These are phyloP conservation scores for Daboia siamensis DNA, from an alignment of 2,113 vertebrate genomes.

Conservation along the genomic window DNA sequence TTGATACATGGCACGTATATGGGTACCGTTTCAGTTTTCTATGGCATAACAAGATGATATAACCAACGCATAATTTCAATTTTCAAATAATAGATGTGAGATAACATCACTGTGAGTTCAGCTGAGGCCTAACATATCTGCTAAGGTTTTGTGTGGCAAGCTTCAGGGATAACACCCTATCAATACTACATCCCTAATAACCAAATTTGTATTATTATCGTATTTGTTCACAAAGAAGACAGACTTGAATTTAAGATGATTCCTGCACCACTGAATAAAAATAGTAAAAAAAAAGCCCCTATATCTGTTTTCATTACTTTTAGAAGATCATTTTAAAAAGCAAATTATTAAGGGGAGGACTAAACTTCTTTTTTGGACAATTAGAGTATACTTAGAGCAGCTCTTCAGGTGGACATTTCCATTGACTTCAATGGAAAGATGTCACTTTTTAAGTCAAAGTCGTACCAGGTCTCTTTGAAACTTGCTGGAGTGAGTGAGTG, in stretches of 20 bases:
- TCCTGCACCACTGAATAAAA: neutral
- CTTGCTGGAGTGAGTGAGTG: neutral
- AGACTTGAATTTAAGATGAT: neutral
- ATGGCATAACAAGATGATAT: slow-evolving; percentile 22
- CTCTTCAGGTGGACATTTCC: neutral
- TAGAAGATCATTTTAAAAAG: neutral
- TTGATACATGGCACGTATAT: neutral
- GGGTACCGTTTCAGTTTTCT: accelerated
- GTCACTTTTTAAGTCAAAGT: neutral
- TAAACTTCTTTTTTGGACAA: neutral
- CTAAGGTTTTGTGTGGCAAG: neutral
- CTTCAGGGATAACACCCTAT: neutral
- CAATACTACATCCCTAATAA: neutral
- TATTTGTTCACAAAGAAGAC: neutral
- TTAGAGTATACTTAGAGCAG: neutral
- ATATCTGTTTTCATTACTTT: neutral
- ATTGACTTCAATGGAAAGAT: neutral
- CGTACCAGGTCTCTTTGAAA: neutral
- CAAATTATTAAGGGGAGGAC: neutral
- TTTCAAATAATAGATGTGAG: slow-evolving; percentile 45
- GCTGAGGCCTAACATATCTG: neutral
- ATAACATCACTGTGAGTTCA: slow-evolving; percentile 29
- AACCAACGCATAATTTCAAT: neutral
- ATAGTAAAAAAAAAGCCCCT: neutral
- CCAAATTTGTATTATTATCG: neutral